These are phyloP conservation scores for Hafferia zeledoni DNA, from an alignment of 2,797 vertebrate genomes.

Conservation along the genomic window DNA sequence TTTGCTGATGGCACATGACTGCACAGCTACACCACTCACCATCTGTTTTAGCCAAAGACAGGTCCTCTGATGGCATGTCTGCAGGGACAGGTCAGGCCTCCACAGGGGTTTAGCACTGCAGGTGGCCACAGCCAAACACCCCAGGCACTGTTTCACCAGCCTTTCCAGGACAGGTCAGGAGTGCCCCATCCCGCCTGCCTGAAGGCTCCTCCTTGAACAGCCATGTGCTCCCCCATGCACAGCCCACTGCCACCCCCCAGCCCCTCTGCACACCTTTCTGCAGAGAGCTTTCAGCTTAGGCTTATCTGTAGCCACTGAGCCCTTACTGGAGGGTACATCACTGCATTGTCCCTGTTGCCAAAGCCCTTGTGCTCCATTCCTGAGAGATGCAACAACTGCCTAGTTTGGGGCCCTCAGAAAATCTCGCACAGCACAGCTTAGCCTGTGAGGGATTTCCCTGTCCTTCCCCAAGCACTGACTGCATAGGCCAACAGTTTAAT, in stretches of 20 bases:
- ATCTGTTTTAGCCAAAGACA: neutral
- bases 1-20: neutral
- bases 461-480: neutral
- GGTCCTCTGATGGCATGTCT: neutral
- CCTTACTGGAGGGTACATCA: rapidly evolving
- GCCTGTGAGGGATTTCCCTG: neutral
- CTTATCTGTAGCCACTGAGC: neutral
- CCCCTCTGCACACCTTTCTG: neutral
- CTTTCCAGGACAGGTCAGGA: neutral
- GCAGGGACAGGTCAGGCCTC: neutral
- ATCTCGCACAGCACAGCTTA: neutral
- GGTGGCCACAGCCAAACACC: rapidly evolving
- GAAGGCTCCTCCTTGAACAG: neutral
- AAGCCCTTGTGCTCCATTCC: rapidly evolving
- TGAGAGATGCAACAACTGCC: neutral
- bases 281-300: rapidly evolving
- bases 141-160: neutral
- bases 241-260: rapidly evolving
- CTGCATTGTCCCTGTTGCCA: neutral
- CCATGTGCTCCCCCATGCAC: rapidly evolving
- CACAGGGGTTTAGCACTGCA: neutral
- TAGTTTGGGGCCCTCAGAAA: neutral
- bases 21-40: neutral
- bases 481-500: neutral
- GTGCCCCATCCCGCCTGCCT: rapidly evolving